Percentiles rank a stretch among this genome's conserved stretches.
These are phyloP conservation scores for Synchiropus splendidus DNA, from an alignment of 2,113 vertebrate genomes.

Conservation along the genomic window DNA sequence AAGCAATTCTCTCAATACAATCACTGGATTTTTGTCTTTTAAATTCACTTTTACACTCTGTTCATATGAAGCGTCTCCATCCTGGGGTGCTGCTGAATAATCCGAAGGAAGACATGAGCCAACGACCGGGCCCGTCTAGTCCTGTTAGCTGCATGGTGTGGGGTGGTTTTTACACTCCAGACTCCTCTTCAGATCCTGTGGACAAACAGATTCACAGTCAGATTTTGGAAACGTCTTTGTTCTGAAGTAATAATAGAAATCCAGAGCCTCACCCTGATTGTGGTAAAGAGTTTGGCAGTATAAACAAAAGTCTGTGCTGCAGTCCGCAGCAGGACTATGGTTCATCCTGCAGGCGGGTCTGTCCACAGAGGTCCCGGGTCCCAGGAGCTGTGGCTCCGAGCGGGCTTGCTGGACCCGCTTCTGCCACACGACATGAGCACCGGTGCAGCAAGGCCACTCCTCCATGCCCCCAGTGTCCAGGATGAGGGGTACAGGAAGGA, in stretches of 20 bases:
- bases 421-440: constrained; percentile 74
- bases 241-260: background rate
- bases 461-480: constrained; percentile 67
- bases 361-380: constrained; percentile 50
- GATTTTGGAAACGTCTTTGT: no score
- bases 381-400: constrained; percentile 67
- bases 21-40: background rate
- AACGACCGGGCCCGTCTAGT: constrained; percentile 52
- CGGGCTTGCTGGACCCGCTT: constrained; percentile 67
- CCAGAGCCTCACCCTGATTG: constrained; percentile 75
- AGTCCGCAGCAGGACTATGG: constrained; percentile 46
- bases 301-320: constrained; percentile 64
- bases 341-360: constrained; percentile 54
- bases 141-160: constrained; percentile 59
- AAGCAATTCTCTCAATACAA: constrained; percentile 1
- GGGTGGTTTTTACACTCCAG: constrained; percentile 74
- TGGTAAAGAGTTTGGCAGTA: constrained; percentile 72
- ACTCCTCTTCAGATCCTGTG: constrained; percentile 83
- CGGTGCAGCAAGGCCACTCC: constrained; percentile 57
- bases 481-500: constrained; percentile 73
- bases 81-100: constrained; percentile 30
- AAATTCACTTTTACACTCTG: no score
- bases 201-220: constrained; percentile 38
- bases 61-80: no score
- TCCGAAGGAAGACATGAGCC: constrained; percentile 34